Base-by-base conservation (phyloP, 1,140 invertebrate species). In the Reticulitermes speratus region DNA sequence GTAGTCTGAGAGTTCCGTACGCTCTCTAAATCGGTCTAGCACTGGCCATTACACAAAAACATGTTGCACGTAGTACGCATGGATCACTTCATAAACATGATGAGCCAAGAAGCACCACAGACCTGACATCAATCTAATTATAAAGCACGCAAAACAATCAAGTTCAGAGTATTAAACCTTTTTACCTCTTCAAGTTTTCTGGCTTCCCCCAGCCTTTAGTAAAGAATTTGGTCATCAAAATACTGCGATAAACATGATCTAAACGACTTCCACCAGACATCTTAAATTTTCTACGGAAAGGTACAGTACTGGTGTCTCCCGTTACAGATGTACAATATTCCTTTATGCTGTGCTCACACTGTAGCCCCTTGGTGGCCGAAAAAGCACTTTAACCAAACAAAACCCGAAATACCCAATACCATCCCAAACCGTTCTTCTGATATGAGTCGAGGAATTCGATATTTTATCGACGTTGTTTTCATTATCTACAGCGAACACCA, bases 201-300 rank as follows among this genome's bases (percentile, higher is more conserved):
- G 98, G 97, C 88, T 96, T 95, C 14, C 98, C 98, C 98, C 98
- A 99, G 88, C 98, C 98, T 93, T 98, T 97, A 1, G 96, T 96
- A 90, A 99, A 99, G 91, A 99, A 98, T 91, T 97, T 97, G 2
- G 97, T 96, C 69, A 99, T 91, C 44, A 99, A 92, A 89, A 99
- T 93, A 90, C 95, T 96, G 89, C 98, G 92, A 90, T 98, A 99
- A 84, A 98, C 93, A 84, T 96, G 94, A 91, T 99, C 98, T 88
- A 98, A 91, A 89, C 94, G 94, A 90, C 96, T 96, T 23, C 94
- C 92, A 87, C 95, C 93, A 95, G 96, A 96, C 89, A 81, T 87
- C 82, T 52, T 87, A 88, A 87, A 7, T 86, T 30, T 75, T 2
- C 25, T 75, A 11, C n/a, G 5, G 25, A 55, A 9, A 25, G 0